A percentile compares a stretch with the other conserved stretches of the same genome.
phyloP scores from a whole-genome alignment of 2,888 invertebrate species.

The Clepsis dumicolana region DNA sequence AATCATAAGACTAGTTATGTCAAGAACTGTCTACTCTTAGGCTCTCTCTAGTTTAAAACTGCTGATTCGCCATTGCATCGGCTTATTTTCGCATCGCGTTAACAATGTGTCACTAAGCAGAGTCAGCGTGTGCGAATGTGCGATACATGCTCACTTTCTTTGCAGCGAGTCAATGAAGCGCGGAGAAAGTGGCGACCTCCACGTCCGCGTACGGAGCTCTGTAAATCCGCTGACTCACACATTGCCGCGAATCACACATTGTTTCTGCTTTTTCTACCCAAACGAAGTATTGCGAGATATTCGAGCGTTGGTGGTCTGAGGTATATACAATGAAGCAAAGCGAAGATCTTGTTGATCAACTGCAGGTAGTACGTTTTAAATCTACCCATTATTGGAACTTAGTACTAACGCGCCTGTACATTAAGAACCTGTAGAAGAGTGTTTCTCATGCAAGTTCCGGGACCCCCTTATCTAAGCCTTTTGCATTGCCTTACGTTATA shows the following conservation, averaged over 20 bases:
- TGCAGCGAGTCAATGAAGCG: constrained; percentile 84
- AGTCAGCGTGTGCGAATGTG: constrained; percentile 58
- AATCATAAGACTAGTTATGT: too few relatives aligned
- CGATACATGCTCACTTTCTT: constrained; percentile 78
- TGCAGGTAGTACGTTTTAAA: too few relatives aligned
- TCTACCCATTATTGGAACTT: too few relatives aligned
- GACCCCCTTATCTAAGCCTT: too few relatives aligned
- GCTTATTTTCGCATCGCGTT: constrained; percentile 38
- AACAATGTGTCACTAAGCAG: constrained; percentile 48
- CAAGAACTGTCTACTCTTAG: neutral
- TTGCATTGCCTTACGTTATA: too few relatives aligned
- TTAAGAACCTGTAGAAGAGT: too few relatives aligned
- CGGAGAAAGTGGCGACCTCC: constrained; percentile 82
- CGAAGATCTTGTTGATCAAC: neutral
- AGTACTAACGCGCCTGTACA: too few relatives aligned
- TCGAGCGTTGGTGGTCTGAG: neutral
- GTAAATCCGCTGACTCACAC: constrained; percentile 80
- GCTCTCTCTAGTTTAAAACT: neutral
- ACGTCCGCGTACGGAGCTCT: constrained; percentile 75
- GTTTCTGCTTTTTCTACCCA: constrained; percentile 24
- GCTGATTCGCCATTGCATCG: constrained; percentile 22
- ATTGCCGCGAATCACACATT: constrained; percentile 37
- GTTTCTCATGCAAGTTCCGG: too few relatives aligned
- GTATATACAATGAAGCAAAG: neutral
- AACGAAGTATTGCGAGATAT: constrained; percentile 1